A percentile compares a stretch with the other conserved stretches of the same genome.
Evolutionary conservation across 1,140 invertebrate species (phyloP).

Genomic region (Gryllus bimaculatus): DNA sequence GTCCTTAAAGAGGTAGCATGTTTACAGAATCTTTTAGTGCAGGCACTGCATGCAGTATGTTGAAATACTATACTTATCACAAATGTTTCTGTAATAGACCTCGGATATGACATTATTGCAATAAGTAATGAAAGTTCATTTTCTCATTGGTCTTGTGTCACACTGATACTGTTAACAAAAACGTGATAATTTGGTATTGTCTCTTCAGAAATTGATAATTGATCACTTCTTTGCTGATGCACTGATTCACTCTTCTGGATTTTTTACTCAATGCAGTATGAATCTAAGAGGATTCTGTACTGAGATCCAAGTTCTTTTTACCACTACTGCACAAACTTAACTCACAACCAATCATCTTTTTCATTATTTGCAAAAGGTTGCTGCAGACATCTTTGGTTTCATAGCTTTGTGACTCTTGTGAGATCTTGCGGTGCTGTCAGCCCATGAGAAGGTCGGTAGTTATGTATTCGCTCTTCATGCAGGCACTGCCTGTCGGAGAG

Average conservation of each 20-base stretch:
- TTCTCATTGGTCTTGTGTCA: too few species aligned
- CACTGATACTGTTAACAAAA: neutral
- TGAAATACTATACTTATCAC: neutral
- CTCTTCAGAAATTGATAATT: neutral
- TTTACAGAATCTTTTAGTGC: neutral
- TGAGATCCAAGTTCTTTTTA: neutral
- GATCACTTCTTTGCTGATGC: neutral
- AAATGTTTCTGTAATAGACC: neutral
- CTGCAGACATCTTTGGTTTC: conserved; percentile 16
- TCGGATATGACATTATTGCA: too few species aligned
- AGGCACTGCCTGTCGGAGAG: conserved; percentile 60
- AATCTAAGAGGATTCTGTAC: neutral
- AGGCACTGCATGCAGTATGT: neutral
- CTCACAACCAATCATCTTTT: conserved; percentile 7
- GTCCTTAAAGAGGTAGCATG: neutral
- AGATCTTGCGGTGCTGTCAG: conserved; percentile 12
- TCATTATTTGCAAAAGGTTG: neutral
- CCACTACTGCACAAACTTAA: neutral
- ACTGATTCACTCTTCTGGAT: neutral
- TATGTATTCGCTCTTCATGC: conserved; percentile 41
- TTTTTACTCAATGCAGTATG: neutral
- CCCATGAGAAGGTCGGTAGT: conserved; percentile 10
- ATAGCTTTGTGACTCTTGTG: conserved; percentile 11
- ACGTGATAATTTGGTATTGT: neutral
- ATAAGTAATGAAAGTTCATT: too few species aligned